A percentile compares a stretch with the other conserved stretches of the same genome.
Evolutionary conservation across 2,797 vertebrate genomes (phyloP).

Genomic region (Bufotes viridis): DNA sequence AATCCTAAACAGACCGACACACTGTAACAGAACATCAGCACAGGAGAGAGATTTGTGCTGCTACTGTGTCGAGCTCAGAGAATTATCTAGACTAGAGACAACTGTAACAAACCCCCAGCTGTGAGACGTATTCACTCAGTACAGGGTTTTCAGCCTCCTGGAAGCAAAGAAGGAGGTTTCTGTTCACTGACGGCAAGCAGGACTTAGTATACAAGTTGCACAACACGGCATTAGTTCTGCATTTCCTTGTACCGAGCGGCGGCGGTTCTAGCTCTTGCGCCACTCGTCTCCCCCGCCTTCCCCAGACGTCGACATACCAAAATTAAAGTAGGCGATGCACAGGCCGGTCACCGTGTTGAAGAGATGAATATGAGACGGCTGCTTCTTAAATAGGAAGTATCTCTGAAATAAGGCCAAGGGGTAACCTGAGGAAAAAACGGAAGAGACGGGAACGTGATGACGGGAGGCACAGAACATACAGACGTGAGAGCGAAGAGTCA

Average conservation of each 20-base stretch:
- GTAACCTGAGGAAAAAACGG: constrained; percentile 82
- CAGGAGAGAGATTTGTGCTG: too few relatives aligned
- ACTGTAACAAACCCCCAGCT: background rate
- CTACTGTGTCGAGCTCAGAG: too few relatives aligned
- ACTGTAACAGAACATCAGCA: background rate
- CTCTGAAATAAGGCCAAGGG: constrained; percentile 92
- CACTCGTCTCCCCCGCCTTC: background rate
- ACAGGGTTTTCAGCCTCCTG: background rate
- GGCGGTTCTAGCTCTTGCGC: too few relatives aligned
- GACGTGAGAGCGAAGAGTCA: too few relatives aligned
- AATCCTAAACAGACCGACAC: background rate
- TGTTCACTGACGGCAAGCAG: background rate
- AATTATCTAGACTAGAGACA: too few relatives aligned
- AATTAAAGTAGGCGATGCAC: constrained; percentile 94
- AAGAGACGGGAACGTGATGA: too few relatives aligned
- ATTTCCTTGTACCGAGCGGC: too few relatives aligned
- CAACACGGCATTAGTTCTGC: too few relatives aligned
- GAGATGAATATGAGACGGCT: constrained; percentile 86
- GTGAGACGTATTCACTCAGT: too few relatives aligned
- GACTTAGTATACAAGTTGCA: background rate
- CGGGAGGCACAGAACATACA: too few relatives aligned
- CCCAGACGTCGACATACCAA: constrained; percentile 78
- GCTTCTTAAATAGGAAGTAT: constrained; percentile 86
- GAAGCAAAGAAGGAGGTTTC: background rate
- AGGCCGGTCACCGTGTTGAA: constrained; percentile 89